Base-by-base conservation (phyloP, 2,113 vertebrate species). In the Gobiocypris rarus region DNA sequence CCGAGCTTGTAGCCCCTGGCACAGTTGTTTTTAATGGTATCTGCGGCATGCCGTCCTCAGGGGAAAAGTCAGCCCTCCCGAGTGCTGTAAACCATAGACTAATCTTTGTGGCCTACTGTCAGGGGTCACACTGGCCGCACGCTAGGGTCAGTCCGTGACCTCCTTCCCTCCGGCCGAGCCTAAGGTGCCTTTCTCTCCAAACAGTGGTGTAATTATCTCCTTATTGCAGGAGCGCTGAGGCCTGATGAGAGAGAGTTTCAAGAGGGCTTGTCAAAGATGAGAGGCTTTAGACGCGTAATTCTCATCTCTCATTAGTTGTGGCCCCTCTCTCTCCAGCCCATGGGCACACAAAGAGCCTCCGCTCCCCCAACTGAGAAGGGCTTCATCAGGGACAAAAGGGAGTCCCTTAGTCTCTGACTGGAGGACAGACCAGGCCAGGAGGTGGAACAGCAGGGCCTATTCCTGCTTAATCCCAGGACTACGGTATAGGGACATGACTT, bases 71-170 rank as follows among this genome's bases (percentile, higher is more conserved):
- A 38, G 43, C 50, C 59, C 80, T 84, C 75, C 17, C 15, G 73
- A 81, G 87, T 85, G 80, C 80, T 86, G 86, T 85, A 84, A 83
- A 86, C 82, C 81, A 34, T 43, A 34, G 50, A 31, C 14, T 50
- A 65, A 78, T 73, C 45, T 73, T 24, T 63, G 56, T 28, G 26
- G 59, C 84, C 81, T 82, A 85, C 84, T 83, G 83, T 86, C 85
- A 83, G 86, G 73, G 86, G 85, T 90, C 88, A 89, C 63, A 26
- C 50, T 56, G 65, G 84, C 86, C 84, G 86, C 88, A 89, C 84
- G 83, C 85, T 87, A 73, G 81, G 89, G 89, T 90, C 88, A 89
- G 26, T 79, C 75, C 3, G 65, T 58, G 86, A 88, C 87, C 88
- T 86, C 56, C 38, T 87, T 77, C 69, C 86, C 89, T 86, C 65